Base-by-base conservation (phyloP, 2,113 vertebrate species). In the Paedocypris sp. region DNA sequence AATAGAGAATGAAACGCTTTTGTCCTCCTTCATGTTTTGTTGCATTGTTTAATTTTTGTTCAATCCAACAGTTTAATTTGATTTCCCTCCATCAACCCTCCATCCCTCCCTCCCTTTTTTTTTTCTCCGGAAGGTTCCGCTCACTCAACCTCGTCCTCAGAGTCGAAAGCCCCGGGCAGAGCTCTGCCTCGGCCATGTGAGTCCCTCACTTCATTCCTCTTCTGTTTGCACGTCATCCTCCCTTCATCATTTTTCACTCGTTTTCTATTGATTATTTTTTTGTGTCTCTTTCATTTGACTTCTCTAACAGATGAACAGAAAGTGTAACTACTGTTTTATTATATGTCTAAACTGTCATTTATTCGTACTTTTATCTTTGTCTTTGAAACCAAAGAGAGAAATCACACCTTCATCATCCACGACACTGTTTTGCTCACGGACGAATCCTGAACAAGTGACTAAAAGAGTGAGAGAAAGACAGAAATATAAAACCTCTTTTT, bases 131-230 rank as follows among this genome's bases (percentile, higher is more conserved):
- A 94, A 97, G 92, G 94, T 93, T 93, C 93, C 85, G 90, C 94
- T 85, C 93, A 90, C 89, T 91, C 91, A 84, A 92, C 93, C n/a
- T n/a, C n/a, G 90, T 91, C 94, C 82, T 91, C 90, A 79, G 93
- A 96, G 79, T 88, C 89, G 79, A 93, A 91, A 89, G 89, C 83
- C 77, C 85, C 87, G 88, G 90, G 63, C 65, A 64, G 85, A 91
- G 90, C 91, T 90, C 91, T 92, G 85, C 93, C 89, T 87, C 91
- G 89, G 88, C 84, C 93, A 93, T 95, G 94, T 97, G 94, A 97
- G 94, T 97, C 85, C 47, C 82, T 88, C 74, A 85, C 76, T 70
- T 83, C 39, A 36, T 62, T 50, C 53, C 5, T 48, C n/a, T 42
- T 67, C 28, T 62, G 38, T 20, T 28, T 35, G 53, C 38, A 57